These are phyloP conservation scores for Epicauta chinensis DNA, from an alignment of 1,140 invertebrate species.

Conservation along the genomic window DNA sequence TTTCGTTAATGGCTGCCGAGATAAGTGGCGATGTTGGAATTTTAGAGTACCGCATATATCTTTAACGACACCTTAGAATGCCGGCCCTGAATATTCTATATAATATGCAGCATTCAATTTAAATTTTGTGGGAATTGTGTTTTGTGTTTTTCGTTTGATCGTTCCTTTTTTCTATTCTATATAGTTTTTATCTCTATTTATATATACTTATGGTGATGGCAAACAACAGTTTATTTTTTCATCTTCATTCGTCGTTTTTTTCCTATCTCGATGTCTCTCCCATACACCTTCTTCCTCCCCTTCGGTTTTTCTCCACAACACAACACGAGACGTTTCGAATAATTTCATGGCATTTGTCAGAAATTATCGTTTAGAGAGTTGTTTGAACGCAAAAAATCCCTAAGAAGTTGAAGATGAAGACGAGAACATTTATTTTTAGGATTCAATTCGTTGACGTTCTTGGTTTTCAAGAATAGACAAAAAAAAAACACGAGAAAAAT, in stretches of 20 bases:
- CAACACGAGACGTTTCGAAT: too few species aligned
- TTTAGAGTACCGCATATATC: slow-evolving; percentile 34
- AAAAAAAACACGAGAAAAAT: slow-evolving; percentile 12
- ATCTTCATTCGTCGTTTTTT: too few species aligned
- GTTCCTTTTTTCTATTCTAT: slow-evolving; percentile 2
- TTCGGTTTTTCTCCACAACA: too few species aligned
- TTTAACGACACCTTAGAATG: slow-evolving; percentile 38
- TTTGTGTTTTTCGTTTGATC: slow-evolving; percentile 35
- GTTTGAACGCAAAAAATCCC: too few species aligned
- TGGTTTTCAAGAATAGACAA: background rate
- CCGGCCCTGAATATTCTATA: slow-evolving; percentile 37
- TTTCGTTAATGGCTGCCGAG: slow-evolving; percentile 33
- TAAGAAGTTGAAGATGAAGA: too few species aligned
- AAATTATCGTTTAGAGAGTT: too few species aligned
- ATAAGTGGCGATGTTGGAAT: slow-evolving; percentile 34
- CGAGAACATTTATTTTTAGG: too few species aligned
- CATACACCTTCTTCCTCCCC: too few species aligned
- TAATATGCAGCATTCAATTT: slow-evolving; percentile 41
- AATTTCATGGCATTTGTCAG: too few species aligned
- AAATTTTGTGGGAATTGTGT: slow-evolving; percentile 38
- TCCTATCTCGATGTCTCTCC: too few species aligned
- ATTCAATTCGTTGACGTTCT: too few species aligned
- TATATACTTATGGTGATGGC: slow-evolving; percentile 38
- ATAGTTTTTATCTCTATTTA: slow-evolving; percentile 26
- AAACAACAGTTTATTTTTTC: background rate